Percentiles rank a stretch among this genome's conserved stretches.
These are phyloP conservation scores for Fukomys damarensis DNA, from an alignment of 2,113 vertebrate genomes.

Conservation along the genomic window DNA sequence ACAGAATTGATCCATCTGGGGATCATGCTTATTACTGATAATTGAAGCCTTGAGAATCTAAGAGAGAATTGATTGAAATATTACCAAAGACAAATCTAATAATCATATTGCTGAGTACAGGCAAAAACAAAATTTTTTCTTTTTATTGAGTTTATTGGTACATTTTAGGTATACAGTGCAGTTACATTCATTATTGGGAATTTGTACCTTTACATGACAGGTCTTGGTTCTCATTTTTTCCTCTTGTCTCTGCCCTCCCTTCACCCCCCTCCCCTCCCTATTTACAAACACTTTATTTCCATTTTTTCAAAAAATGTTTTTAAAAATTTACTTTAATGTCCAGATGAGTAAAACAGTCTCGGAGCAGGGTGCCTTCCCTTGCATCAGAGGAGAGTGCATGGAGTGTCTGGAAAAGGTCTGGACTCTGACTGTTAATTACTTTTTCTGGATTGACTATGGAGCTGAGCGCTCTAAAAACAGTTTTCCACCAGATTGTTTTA, in stretches of 20 bases:
- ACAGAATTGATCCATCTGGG: not conserved
- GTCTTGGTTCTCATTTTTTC: too few relatives aligned
- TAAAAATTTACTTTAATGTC: not conserved
- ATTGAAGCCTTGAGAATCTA: not conserved
- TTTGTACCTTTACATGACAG: too few relatives aligned
- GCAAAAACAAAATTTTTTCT: not conserved
- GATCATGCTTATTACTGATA: slow-evolving; percentile 23
- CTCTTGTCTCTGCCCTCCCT: too few relatives aligned
- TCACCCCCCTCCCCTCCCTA: too few relatives aligned
- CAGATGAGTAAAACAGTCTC: not conserved
- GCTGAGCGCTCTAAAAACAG: not conserved
- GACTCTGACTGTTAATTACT: not conserved
- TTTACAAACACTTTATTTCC: too few relatives aligned
- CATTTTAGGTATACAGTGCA: too few relatives aligned
- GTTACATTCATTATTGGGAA: too few relatives aligned
- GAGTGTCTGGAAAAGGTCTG: not conserved
- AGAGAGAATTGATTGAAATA: slow-evolving; percentile 17
- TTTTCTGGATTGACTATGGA: not conserved
- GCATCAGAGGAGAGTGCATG: not conserved
- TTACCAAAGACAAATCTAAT: not conserved
- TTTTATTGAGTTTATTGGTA: too few relatives aligned
- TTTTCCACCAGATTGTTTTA: not conserved
- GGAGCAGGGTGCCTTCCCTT: not conserved
- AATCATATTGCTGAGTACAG: not conserved
- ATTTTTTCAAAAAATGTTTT: too few relatives aligned